A percentile compares a stretch with the other conserved stretches of the same genome.
These are phyloP conservation scores for Pelochelys cantorii DNA, from an alignment of 2,797 vertebrate species.

Conservation along the genomic window DNA sequence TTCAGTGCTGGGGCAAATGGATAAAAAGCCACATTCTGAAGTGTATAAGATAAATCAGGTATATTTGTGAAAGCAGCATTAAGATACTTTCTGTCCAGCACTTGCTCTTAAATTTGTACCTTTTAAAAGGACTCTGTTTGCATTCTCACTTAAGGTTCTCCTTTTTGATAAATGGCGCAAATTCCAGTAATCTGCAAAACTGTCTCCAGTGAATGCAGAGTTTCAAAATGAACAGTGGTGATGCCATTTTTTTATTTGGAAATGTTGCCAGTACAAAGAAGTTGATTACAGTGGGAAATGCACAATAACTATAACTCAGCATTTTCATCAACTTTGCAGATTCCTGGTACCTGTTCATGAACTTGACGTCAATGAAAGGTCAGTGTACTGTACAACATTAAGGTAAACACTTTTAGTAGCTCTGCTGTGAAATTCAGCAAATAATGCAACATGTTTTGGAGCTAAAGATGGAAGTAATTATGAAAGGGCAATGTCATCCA, in stretches of 20 bases:
- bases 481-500: not conserved
- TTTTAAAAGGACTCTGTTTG: not conserved
- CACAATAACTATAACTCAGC: not conserved
- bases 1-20: not conserved
- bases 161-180: not conserved
- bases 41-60: not conserved
- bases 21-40: not conserved
- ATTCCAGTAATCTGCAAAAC: not conserved
- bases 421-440: not conserved
- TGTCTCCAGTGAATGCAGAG: not conserved
- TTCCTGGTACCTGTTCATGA: not conserved
- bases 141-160: not conserved
- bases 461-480: constrained; percentile 33
- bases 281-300: not conserved
- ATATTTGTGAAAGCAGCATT: not conserved
- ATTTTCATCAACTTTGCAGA: not conserved
- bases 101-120: not conserved
- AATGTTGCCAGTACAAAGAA: not conserved
- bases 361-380: not conserved
- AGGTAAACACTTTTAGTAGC: not conserved
- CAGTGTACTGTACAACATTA: not conserved
- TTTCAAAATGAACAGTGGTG: not conserved
- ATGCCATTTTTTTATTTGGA: not conserved
- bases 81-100: not conserved
- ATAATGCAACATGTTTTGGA: accelerated